Evolutionary conservation across 2,113 vertebrate genomes (phyloP).

Genomic region (Xenotilapia flavipinnis): DNA sequence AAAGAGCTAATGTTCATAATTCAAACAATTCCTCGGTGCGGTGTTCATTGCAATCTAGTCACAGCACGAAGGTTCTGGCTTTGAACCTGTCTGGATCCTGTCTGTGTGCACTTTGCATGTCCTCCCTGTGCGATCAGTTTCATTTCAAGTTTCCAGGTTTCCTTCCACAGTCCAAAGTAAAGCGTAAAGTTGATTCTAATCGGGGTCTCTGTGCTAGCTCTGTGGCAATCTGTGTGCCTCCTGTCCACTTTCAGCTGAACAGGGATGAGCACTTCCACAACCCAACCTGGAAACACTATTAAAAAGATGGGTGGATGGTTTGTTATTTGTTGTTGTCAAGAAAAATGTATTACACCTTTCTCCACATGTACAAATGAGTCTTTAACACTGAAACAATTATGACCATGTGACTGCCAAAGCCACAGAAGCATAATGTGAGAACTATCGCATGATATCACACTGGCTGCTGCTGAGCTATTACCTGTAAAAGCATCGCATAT

Average conservation of each 20-base stretch:
- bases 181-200: not conserved
- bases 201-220: not conserved
- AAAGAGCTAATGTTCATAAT: not conserved
- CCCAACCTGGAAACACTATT: not conserved
- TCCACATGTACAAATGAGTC: not conserved
- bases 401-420: not conserved
- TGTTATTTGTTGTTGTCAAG: not conserved
- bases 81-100: not conserved
- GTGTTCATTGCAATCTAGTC: not conserved
- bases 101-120: not conserved
- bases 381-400: not conserved
- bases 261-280: not conserved
- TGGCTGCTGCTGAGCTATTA: not conserved
- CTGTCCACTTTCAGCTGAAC: not conserved
- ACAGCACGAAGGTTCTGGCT: not conserved
- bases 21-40: not conserved
- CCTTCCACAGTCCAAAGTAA: not conserved
- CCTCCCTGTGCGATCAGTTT: not conserved
- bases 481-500: not conserved
- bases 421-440: not conserved
- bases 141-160: not conserved
- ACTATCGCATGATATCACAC: not conserved
- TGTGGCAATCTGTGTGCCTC: not conserved
- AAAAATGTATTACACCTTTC: not conserved
- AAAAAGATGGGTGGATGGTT: not conserved